Evolutionary conservation across 2,797 vertebrate species (phyloP).

Genomic region (Labroides dimidiatus): DNA sequence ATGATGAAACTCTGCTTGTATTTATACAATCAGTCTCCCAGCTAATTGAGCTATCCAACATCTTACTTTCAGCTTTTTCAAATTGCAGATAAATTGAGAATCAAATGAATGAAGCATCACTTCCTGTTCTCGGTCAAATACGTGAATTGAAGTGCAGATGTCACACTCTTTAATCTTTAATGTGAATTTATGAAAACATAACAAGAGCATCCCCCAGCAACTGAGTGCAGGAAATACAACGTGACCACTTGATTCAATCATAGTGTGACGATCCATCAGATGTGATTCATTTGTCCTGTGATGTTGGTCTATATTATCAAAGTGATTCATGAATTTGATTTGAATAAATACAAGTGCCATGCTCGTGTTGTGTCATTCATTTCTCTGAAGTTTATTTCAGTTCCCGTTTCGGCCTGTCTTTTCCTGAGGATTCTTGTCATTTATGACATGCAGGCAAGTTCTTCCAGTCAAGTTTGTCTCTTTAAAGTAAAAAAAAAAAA

Average conservation of each 20-base stretch:
- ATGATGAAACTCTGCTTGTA: constrained; percentile 34
- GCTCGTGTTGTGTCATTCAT: constrained; percentile 38
- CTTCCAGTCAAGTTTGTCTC: no score
- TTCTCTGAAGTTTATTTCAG: not conserved
- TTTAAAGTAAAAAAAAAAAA: no score
- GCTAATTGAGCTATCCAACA: constrained; percentile 23
- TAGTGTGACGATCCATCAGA: constrained; percentile 60
- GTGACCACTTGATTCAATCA: constrained; percentile 44
- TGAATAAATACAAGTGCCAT: constrained; percentile 85
- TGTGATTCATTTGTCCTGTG: constrained; percentile 49
- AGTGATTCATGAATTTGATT: constrained; percentile 74
- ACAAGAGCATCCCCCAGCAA: constrained; percentile 32
- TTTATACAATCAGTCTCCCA: constrained; percentile 35
- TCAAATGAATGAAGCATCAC: constrained; percentile 39
- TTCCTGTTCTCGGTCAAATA: constrained; percentile 41
- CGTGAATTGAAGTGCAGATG: constrained; percentile 32
- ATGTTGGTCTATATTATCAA: constrained; percentile 55
- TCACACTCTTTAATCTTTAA: constrained; percentile 45
- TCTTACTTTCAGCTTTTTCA: constrained; percentile 12
- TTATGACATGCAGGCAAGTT: no score
- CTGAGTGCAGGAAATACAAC: constrained; percentile 35
- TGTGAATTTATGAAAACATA: constrained; percentile 52
- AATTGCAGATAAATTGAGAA: constrained; percentile 34
- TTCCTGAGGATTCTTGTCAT: no score
- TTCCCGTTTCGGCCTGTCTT: no score